phyloP scores from a whole-genome alignment of 92 coral and sea anemone species.

The Ricordea florida region DNA sequence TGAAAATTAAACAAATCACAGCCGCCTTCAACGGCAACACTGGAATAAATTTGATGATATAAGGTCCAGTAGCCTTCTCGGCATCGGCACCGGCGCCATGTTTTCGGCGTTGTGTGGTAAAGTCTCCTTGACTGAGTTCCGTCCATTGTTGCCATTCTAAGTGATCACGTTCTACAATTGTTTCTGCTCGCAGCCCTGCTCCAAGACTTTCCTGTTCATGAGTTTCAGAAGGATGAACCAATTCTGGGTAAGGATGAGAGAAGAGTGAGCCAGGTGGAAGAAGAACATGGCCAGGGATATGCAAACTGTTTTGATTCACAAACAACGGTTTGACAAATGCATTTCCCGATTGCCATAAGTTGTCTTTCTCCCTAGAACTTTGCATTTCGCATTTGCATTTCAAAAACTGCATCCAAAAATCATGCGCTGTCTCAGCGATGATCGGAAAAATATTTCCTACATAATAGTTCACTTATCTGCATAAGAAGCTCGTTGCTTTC shows the following conservation, averaged over 20 bases:
- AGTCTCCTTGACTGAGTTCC: no score
- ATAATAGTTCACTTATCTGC: no score
- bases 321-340: constrained; percentile 10
- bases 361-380: not conserved
- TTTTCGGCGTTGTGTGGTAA: no score
- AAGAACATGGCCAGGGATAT: constrained; percentile 74
- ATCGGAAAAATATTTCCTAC: no score
- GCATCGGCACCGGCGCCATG: not conserved
- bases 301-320: constrained; percentile 55
- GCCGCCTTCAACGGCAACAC: constrained; percentile 78
- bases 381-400: no score
- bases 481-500: no score
- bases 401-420: no score
- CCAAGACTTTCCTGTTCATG: constrained; percentile 48
- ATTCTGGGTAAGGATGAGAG: constrained; percentile 63
- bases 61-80: not conserved
- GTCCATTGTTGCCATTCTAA: no score
- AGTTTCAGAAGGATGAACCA: constrained; percentile 62
- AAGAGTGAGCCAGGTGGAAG: constrained; percentile 62
- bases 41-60: constrained; percentile 53
- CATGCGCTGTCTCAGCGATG: no score
- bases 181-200: constrained; percentile 20
- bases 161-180: constrained; percentile 4
- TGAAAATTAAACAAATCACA: constrained; percentile 85
- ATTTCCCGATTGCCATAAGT: not conserved